phyloP scores from a whole-genome alignment of 2,888 invertebrate species.

The Ernsta delagoae region DNA sequence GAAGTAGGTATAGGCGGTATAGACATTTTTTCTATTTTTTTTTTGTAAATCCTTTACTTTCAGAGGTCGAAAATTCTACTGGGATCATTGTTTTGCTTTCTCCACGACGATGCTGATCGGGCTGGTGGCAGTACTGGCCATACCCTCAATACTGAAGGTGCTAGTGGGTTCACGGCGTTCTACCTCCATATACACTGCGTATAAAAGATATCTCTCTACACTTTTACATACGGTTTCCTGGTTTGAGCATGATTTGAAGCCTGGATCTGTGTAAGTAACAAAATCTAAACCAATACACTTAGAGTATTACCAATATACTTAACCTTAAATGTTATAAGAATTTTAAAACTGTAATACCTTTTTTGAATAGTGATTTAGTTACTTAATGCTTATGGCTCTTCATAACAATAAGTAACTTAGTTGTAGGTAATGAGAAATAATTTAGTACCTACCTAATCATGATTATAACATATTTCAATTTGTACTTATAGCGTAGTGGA shows the following conservation, averaged over 20 bases:
- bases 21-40: too few species aligned
- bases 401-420: too few species aligned
- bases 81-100: constrained; percentile 88
- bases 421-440: too few species aligned
- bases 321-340: too few species aligned
- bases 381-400: too few species aligned
- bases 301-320: too few species aligned
- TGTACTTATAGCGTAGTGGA: too few species aligned
- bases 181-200: constrained; percentile 86
- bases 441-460: too few species aligned
- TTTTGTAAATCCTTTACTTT: constrained; percentile 41
- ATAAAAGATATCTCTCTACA: constrained; percentile 92
- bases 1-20: too few species aligned
- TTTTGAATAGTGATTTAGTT: too few species aligned
- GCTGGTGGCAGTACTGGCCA: constrained; percentile 89
- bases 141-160: constrained; percentile 90
- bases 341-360: too few species aligned
- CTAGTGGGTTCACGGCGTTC: constrained; percentile 90
- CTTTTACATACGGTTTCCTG: constrained; percentile 90
- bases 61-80: constrained; percentile 91
- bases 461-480: too few species aligned
- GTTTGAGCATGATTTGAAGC: constrained; percentile 89
- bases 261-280: constrained; percentile 82
- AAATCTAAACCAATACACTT: neutral
- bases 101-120: constrained; percentile 90